These are phyloP conservation scores for Mimachlamys varia DNA, from an alignment of 2,888 invertebrate species.

Conservation along the genomic window DNA sequence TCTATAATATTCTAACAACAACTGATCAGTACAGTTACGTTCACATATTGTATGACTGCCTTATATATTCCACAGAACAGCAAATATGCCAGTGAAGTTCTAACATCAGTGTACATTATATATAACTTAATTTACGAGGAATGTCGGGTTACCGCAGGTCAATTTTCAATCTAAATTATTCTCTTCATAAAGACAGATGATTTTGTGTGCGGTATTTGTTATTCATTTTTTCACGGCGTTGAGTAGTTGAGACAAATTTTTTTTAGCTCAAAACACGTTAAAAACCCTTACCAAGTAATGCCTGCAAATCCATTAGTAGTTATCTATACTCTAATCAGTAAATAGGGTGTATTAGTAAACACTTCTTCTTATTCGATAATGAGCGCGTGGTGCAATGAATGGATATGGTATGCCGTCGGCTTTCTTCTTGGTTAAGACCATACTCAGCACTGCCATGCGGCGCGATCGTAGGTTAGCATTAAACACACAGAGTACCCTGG, in stretches of 20 bases:
- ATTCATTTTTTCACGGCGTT: neutral
- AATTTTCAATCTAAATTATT: neutral
- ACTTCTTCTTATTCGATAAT: neutral
- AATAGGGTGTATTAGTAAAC: slow-evolving; percentile 19
- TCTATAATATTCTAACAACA: neutral
- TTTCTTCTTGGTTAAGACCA: neutral
- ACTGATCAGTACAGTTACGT: too few relatives aligned
- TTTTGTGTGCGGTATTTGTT: neutral
- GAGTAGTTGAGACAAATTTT: neutral
- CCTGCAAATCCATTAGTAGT: neutral
- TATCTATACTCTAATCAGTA: slow-evolving; percentile 1
- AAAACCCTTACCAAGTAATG: slow-evolving; percentile 11
- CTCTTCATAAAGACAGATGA: neutral
- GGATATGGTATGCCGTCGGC: neutral
- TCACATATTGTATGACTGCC: too few relatives aligned
- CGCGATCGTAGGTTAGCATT: neutral
- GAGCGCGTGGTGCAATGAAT: neutral
- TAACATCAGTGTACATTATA: too few relatives aligned
- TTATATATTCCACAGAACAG: too few relatives aligned
- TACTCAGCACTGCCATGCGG: neutral
- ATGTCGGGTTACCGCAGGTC: neutral
- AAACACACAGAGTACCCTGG: neutral
- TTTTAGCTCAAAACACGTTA: neutral
- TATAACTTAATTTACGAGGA: neutral
- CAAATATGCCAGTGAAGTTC: too few relatives aligned